Percentiles rank a stretch among this genome's conserved stretches.
Conservation (phyloP, 1,140 invertebrate species). For the Drosophila ohnishii region DNA sequence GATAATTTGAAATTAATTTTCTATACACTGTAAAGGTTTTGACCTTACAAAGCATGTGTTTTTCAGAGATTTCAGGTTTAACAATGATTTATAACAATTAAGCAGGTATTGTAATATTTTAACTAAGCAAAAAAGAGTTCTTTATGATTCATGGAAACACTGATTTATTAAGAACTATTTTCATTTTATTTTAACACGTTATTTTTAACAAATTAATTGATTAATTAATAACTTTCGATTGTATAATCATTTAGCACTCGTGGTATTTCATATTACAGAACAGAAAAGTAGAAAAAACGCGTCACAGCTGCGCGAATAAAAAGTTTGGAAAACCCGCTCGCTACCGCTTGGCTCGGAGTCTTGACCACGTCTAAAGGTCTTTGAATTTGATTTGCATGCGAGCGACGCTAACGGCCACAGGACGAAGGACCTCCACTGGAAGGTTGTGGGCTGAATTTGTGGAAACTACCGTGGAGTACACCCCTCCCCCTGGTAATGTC, state of each 20-base stretch:
- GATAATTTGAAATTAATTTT: background rate
- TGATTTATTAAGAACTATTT: background rate
- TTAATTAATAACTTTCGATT: background rate
- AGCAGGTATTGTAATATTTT: background rate
- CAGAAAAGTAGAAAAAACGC: slow-evolving; percentile 14
- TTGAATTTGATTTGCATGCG: slow-evolving; percentile 75
- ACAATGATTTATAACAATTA: background rate
- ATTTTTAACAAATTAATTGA: background rate
- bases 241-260: slow-evolving; percentile 20
- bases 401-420: slow-evolving; percentile 26
- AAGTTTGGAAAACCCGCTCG: slow-evolving; percentile 34
- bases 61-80: background rate
- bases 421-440: slow-evolving; percentile 52
- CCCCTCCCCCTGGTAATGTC: slow-evolving; percentile 33
- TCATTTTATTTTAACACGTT: background rate
- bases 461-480: slow-evolving; percentile 32
- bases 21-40: background rate
- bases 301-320: background rate
- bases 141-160: slow-evolving; percentile 1
- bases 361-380: slow-evolving; percentile 78
- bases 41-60: background rate
- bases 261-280: slow-evolving; percentile 1
- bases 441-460: slow-evolving; percentile 47
- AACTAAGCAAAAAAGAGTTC: background rate
- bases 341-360: slow-evolving; percentile 60